Percentiles rank a stretch among this genome's conserved stretches.
Conservation (phyloP, 2,888 invertebrate species). For the Amphipoea lucens region DNA sequence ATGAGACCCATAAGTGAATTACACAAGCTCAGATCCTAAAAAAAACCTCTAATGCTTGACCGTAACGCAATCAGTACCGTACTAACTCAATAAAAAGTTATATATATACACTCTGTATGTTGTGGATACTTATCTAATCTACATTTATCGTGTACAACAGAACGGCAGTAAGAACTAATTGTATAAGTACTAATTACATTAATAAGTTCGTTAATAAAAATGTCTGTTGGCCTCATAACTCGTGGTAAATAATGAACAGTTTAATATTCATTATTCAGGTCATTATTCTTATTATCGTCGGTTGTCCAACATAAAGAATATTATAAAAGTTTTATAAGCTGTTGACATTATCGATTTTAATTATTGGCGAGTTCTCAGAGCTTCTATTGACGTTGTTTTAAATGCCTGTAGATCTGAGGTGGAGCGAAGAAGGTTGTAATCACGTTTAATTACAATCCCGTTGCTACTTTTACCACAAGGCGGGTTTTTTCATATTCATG, state of each 20-base stretch:
- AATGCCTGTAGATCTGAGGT: conserved; percentile 16
- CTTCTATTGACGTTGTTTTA: conserved; percentile 1
- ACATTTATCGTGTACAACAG: conserved; percentile 17
- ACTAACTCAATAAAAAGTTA: conserved; percentile 13
- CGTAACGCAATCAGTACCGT: conserved; percentile 22
- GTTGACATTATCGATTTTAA: conserved; percentile 19
- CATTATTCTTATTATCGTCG: not conserved
- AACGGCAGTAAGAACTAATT: conserved; percentile 24
- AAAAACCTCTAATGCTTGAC: conserved; percentile 13
- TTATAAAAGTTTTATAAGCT: not conserved
- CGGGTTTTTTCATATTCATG: not conserved
- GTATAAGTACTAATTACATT: conserved; percentile 21
- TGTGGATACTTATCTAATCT: not conserved
- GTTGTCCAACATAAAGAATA: conserved; percentile 4
- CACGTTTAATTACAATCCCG: conserved; percentile 35
- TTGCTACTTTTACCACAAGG: conserved; percentile 13
- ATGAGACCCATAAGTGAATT: conserved; percentile 28
- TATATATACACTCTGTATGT: not conserved
- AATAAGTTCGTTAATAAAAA: conserved; percentile 30
- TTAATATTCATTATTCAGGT: no score
- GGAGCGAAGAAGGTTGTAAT: conserved; percentile 14
- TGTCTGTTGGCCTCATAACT: conserved; percentile 25
- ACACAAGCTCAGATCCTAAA: conserved; percentile 13
- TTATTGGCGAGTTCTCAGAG: not conserved
- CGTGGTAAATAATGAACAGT: conserved; percentile 3